A percentile compares a stretch with the other conserved stretches of the same genome.
Conservation (phyloP, 2,797 vertebrate species). For the Salarias fasciatus region DNA sequence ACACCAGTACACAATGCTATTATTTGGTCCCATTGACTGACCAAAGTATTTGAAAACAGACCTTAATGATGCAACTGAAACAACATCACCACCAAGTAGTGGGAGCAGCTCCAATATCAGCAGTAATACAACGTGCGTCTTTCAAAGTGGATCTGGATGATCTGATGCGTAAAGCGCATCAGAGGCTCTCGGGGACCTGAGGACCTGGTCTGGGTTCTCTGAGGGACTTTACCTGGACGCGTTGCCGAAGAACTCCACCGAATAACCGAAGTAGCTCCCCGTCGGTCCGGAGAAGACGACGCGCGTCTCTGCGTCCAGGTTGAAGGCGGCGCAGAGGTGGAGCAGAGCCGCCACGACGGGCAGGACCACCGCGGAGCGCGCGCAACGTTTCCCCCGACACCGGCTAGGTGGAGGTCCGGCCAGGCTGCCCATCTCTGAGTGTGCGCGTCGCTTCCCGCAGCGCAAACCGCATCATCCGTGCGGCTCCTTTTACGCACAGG, state of each 20-base stretch:
- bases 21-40: too few species aligned
- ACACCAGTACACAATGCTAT: too few species aligned
- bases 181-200: too few species aligned
- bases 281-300: constrained; percentile 78
- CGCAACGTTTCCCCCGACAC: constrained; percentile 3
- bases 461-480: constrained; percentile 71
- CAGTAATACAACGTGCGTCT: too few species aligned
- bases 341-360: constrained; percentile 41
- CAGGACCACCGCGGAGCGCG: constrained; percentile 8
- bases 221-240: constrained; percentile 77
- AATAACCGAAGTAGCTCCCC: constrained; percentile 87
- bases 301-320: constrained; percentile 82
- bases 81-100: too few species aligned
- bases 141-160: too few species aligned
- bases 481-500: constrained; percentile 19
- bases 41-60: too few species aligned
- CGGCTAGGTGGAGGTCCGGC: constrained; percentile 45
- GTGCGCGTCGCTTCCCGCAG: constrained; percentile 61
- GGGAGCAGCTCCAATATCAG: too few species aligned
- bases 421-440: constrained; percentile 68
- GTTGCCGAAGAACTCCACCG: constrained; percentile 84
- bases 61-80: too few species aligned
- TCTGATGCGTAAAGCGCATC: not conserved
- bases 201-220: not conserved
- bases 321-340: constrained; percentile 78